Evolutionary conservation across 1,140 invertebrate species (phyloP).

Genomic region (Solenopsis fugax): DNA sequence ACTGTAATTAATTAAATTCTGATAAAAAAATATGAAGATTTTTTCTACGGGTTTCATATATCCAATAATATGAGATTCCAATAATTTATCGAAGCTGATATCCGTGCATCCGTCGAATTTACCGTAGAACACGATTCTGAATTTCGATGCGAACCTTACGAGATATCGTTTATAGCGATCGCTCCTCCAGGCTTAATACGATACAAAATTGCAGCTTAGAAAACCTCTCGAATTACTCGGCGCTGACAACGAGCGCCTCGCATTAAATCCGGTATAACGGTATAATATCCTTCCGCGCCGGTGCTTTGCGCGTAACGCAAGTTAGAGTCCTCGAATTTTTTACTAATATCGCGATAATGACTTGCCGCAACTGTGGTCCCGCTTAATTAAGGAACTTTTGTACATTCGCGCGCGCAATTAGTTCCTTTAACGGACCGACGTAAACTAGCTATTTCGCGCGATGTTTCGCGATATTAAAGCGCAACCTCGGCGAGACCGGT

Average conservation of each 20-base stretch:
- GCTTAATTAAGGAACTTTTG: slow-evolving; percentile 60
- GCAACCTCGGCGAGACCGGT: not conserved
- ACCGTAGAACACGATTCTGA: not conserved
- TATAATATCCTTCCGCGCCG: slow-evolving; percentile 59
- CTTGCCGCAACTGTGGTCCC: slow-evolving; percentile 35
- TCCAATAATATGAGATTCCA: not conserved
- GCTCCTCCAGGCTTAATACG: slow-evolving; percentile 68
- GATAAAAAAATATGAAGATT: not conserved
- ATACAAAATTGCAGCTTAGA: slow-evolving; percentile 72
- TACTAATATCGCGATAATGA: slow-evolving; percentile 58
- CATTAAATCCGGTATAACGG: slow-evolving; percentile 72
- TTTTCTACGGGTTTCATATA: not conserved
- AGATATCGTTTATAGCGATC: not conserved
- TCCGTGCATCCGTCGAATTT: not conserved
- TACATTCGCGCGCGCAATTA: slow-evolving; percentile 41
- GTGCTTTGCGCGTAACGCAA: slow-evolving; percentile 28
- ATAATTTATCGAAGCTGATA: slow-evolving; percentile 7
- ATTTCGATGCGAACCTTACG: slow-evolving; percentile 24
- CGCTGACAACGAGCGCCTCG: slow-evolving; percentile 60
- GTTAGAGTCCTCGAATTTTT: slow-evolving; percentile 55
- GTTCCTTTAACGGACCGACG: slow-evolving; percentile 52
- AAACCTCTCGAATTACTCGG: slow-evolving; percentile 67
- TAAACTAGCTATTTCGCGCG: slow-evolving; percentile 55
- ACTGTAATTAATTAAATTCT: not conserved
- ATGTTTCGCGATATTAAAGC: slow-evolving; percentile 57